Percentiles rank a stretch among this genome's conserved stretches.
Evolutionary conservation across 2,888 invertebrate species (phyloP).

Genomic region (Nomada hirtipes): DNA sequence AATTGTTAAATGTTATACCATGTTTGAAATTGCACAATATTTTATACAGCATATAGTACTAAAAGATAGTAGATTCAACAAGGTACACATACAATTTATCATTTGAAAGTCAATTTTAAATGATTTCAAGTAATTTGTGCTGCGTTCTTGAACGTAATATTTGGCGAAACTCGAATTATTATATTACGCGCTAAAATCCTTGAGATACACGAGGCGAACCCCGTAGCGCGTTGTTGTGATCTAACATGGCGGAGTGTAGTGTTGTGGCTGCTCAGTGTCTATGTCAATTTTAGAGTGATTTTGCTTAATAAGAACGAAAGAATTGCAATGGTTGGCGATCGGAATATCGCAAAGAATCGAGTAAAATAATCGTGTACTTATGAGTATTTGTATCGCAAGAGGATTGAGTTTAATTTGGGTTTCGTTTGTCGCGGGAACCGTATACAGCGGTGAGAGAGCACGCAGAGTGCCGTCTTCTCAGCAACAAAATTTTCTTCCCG

Average conservation of each 20-base stretch:
- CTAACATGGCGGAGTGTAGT: slow-evolving; percentile 89
- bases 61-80: not conserved
- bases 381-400: slow-evolving; percentile 46
- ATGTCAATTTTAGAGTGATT: slow-evolving; percentile 84
- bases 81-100: not conserved
- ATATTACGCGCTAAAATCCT: slow-evolving; percentile 81
- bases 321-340: slow-evolving; percentile 67
- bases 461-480: slow-evolving; percentile 67
- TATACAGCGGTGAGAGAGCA: slow-evolving; percentile 68
- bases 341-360: slow-evolving; percentile 55
- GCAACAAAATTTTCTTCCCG: slow-evolving; percentile 48
- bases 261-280: slow-evolving; percentile 87
- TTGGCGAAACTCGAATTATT: slow-evolving; percentile 34
- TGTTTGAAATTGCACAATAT: not conserved
- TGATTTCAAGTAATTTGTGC: not conserved
- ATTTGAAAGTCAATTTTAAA: not conserved
- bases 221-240: slow-evolving; percentile 90
- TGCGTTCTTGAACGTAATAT: not conserved
- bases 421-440: slow-evolving; percentile 68
- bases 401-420: slow-evolving; percentile 47
- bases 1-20: slow-evolving; percentile 10
- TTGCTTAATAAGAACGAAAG: slow-evolving; percentile 67
- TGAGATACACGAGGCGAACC: slow-evolving; percentile 85
- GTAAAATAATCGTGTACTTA: slow-evolving; percentile 58
- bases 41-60: not conserved